Percentiles rank a stretch among this genome's conserved stretches.
phyloP scores from a whole-genome alignment of 2,888 invertebrate genomes.

The Bibio marci region DNA sequence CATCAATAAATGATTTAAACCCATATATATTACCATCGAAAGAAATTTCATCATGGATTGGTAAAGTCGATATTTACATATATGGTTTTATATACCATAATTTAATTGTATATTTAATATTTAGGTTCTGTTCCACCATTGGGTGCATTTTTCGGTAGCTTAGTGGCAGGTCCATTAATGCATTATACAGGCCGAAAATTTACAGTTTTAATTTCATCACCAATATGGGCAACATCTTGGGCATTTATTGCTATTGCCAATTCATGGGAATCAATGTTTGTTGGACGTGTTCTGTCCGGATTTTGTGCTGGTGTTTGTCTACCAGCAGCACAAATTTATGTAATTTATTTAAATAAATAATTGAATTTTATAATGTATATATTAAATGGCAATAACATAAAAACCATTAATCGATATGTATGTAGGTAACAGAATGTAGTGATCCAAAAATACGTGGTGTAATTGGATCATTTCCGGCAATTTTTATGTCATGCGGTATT shows the following conservation, averaged over 20 bases:
- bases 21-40: slow-evolving; percentile 30
- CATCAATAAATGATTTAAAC: slow-evolving; percentile 32
- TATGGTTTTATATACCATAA: too few relatives aligned
- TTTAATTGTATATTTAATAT: too few relatives aligned
- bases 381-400: not conserved
- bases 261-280: slow-evolving; percentile 30
- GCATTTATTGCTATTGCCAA: slow-evolving; percentile 34
- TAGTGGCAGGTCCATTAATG: slow-evolving; percentile 35
- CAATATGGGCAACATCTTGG: slow-evolving; percentile 37
- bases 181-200: slow-evolving; percentile 35
- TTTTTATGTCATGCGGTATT: slow-evolving; percentile 46
- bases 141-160: slow-evolving; percentile 38
- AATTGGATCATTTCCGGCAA: slow-evolving; percentile 44
- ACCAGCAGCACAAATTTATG: slow-evolving; percentile 46
- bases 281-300: slow-evolving; percentile 39
- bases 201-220: slow-evolving; percentile 33
- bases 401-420: slow-evolving; percentile 5
- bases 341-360: slow-evolving; percentile 18
- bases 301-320: slow-evolving; percentile 40
- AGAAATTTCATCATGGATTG: slow-evolving; percentile 38
- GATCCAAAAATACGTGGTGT: slow-evolving; percentile 44
- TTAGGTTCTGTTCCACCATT: slow-evolving; percentile 37
- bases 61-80: too few relatives aligned
- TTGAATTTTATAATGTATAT: not conserved
- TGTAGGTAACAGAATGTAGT: slow-evolving; percentile 42